Conservation (phyloP, 2,797 vertebrate species). For the Pseudotriccus pelzelni region DNA sequence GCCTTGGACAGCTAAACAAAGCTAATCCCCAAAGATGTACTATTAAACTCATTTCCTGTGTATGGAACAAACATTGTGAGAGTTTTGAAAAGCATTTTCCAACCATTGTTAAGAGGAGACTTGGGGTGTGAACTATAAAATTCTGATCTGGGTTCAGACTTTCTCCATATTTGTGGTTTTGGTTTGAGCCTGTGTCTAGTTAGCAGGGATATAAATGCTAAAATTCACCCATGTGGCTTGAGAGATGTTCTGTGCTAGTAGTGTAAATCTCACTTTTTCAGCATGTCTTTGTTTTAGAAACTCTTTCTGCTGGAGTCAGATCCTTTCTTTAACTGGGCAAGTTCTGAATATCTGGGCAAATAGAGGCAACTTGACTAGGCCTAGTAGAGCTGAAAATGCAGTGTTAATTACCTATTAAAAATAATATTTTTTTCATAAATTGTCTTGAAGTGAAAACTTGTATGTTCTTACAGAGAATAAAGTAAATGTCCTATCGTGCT, state of each 20-base stretch:
- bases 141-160: slow-evolving; percentile 15
- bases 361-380: background rate
- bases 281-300: background rate
- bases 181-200: slow-evolving; percentile 31
- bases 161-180: slow-evolving; percentile 47
- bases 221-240: background rate
- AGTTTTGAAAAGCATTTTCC: slow-evolving; percentile 28
- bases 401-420: background rate
- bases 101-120: slow-evolving; percentile 30
- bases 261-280: background rate
- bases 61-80: slow-evolving; percentile 29
- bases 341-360: background rate
- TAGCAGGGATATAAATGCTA: slow-evolving; percentile 25
- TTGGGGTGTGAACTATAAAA: background rate
- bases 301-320: background rate
- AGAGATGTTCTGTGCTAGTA: background rate
- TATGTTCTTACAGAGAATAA: background rate
- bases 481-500: background rate
- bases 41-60: slow-evolving; percentile 27
- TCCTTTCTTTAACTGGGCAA: background rate
- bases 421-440: background rate
- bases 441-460: background rate
- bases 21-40: slow-evolving; percentile 19
- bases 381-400: background rate
- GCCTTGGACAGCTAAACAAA: slow-evolving; percentile 33